phyloP scores from a whole-genome alignment of 2,113 vertebrate genomes.

The Cynopterus brachyotis region DNA sequence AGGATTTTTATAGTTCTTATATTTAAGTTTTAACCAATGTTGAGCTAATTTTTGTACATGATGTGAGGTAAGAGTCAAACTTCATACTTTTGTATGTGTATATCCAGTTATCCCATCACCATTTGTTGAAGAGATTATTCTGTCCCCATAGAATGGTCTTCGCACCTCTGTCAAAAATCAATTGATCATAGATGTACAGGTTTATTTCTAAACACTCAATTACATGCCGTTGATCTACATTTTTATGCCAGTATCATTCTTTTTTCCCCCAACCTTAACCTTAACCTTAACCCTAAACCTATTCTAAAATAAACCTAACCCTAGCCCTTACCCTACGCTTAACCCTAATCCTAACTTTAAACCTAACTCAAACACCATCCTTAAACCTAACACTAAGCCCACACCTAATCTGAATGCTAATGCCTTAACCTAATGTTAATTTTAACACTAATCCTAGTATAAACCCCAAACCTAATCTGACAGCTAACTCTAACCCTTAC shows the following conservation, averaged over 20 bases:
- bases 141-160: background rate
- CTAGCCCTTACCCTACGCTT: no score
- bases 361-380: no score
- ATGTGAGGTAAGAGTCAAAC: background rate
- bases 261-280: background rate
- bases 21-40: background rate
- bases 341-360: no score
- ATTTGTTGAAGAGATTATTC: background rate
- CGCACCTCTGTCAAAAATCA: background rate
- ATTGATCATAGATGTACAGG: background rate
- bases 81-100: background rate
- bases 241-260: background rate
- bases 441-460: no score
- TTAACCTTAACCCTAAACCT: no score
- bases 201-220: background rate
- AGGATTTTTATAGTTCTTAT: background rate
- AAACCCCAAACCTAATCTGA: no score
- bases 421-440: no score
- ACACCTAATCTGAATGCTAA: no score
- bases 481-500: no score
- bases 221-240: background rate
- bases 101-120: background rate
- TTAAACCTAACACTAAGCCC: no score
- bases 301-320: no score
- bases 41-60: background rate